Conservation (phyloP, 2,797 vertebrate species). For the Sebastes trivittatus region DNA sequence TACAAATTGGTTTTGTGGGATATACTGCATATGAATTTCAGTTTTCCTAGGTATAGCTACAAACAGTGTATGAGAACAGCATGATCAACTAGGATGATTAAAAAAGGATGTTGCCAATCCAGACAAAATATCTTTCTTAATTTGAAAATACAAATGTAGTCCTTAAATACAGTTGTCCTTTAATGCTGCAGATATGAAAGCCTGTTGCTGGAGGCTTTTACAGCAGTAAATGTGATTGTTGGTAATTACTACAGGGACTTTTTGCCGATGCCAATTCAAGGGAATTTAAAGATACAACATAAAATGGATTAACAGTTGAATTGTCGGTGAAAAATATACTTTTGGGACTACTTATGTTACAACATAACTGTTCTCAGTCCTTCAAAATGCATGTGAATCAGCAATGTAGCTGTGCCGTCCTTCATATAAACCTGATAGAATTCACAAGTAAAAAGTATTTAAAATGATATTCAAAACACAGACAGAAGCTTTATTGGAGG, state of each 20-base stretch:
- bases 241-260: not conserved
- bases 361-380: not conserved
- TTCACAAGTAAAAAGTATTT: not conserved
- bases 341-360: not conserved
- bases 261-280: not conserved
- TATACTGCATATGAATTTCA: no score
- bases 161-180: slow-evolving; percentile 10
- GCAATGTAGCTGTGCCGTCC: not conserved
- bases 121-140: slow-evolving; percentile 7
- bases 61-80: no score
- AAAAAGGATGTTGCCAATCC: not conserved
- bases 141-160: not conserved
- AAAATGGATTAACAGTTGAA: not conserved
- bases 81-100: not conserved
- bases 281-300: not conserved
- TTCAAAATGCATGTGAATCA: not conserved
- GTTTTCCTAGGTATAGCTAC: no score
- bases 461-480: not conserved
- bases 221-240: not conserved
- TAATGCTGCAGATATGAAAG: slow-evolving; percentile 16
- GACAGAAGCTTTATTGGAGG: not conserved
- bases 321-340: not conserved
- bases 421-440: not conserved
- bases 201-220: not conserved
- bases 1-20: no score